These are phyloP conservation scores for Doris montereyensis DNA, from an alignment of 2,888 invertebrate species.

Conservation along the genomic window DNA sequence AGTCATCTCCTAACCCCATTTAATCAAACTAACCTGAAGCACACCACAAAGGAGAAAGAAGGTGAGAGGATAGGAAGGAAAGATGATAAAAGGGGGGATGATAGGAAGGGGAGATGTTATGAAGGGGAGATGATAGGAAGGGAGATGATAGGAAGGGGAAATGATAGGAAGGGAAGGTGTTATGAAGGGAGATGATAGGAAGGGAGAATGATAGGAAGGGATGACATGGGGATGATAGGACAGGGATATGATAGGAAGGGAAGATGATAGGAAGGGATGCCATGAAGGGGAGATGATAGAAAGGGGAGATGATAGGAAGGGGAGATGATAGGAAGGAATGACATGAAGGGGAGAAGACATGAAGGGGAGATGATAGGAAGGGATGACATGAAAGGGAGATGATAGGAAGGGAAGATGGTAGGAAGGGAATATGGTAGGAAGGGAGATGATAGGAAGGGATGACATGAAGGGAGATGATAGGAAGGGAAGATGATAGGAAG, in stretches of 20 bases:
- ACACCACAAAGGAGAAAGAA: no score
- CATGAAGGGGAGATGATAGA: no score
- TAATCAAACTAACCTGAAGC: no score
- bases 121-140: no score
- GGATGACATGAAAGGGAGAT: not conserved
- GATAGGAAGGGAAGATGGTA: not conserved
- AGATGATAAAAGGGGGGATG: not conserved
- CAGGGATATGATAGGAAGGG: no score
- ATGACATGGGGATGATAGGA: not conserved
- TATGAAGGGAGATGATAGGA: not conserved
- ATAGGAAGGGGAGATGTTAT: not conserved
- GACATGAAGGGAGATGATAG: not conserved
- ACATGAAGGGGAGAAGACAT: not conserved
- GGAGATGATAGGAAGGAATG: no score
- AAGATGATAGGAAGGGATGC: no score
- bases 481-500: not conserved
- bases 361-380: not conserved
- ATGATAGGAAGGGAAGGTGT: not conserved
- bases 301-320: no score
- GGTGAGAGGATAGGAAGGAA: not conserved
- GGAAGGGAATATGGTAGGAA: no score
- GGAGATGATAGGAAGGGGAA: not conserved
- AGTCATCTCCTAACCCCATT: no score
- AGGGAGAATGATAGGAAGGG: not conserved
- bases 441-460: not conserved